Evolutionary conservation across 2,797 vertebrate species (phyloP), one percentile per base, ranked within the genome.

Genomic region (Brachyalestes nurse): DNA sequence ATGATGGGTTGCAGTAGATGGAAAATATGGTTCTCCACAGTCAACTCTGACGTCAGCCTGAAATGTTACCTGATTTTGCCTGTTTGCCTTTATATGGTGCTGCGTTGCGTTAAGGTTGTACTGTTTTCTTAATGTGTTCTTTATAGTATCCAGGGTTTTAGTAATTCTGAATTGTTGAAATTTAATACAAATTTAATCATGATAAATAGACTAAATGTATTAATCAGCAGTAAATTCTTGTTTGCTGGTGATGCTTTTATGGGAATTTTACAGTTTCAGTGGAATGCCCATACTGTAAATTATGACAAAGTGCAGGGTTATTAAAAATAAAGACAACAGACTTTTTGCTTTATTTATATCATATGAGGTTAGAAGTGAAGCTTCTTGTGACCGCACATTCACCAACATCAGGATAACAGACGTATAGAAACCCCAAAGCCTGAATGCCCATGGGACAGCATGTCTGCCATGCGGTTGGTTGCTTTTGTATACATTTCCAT

Each of bases 401-500:
- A 21, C 55, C 8, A 21, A 34, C 1, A 77, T 5, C 16, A 67
- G 23, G 49, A 17, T 14, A 23, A 55, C 7, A 17, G 34, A 58
- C 21, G 8, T 14, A 9, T 4, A 66, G 16, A 66, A 40, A 77
- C 16, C n/a, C 2, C 45, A 80, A 58, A 65, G 25, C 21, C 23
- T 62, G 53, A 28, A 75, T 1, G 42, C 34, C 45, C 0, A 57
- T 42, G n/a, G 9, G 2, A 34, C n/a, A 69, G 42, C 45, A 62
- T 75, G 25, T 23, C 66, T 67, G 1, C 75, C n/a, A 72, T 74
- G 62, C 55, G 23, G 13, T 70, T 53, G 17, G 65, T 7, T 72
- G 75, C 77, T 76, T 45, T 76, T 84, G 82, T 82, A 77, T 77
- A 75, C 82, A 86, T 74, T 83, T 86, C 83, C 62, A 19, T 69